Evolutionary conservation across 2,797 vertebrate species (phyloP).

Genomic region (Emydoidea blandingii): DNA sequence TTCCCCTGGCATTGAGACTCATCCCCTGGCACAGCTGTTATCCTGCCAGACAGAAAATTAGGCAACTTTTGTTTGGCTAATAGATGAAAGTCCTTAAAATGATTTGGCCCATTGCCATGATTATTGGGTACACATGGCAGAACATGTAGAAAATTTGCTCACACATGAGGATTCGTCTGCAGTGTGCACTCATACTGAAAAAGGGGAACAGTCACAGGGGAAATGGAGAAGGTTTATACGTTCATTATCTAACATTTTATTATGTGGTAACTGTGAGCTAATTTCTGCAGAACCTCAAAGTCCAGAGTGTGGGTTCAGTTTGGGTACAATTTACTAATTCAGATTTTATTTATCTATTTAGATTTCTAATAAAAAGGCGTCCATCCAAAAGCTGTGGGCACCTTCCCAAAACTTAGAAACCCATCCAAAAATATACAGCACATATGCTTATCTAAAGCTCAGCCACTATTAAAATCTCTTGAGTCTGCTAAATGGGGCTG

Average conservation of each 20-base stretch:
- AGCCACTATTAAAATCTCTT: neutral
- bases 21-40: constrained; percentile 59
- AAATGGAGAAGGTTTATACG: neutral
- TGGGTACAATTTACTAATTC: neutral
- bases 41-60: constrained; percentile 72
- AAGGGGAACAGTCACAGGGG: constrained; percentile 14
- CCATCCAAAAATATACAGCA: neutral
- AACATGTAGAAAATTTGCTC: constrained; percentile 23
- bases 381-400: neutral
- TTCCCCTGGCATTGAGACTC: constrained; percentile 31
- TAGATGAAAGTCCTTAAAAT: constrained; percentile 49
- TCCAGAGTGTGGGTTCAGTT: neutral
- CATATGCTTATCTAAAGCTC: neutral
- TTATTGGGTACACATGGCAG: constrained; percentile 30
- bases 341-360: neutral
- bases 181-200: neutral
- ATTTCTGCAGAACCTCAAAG: neutral
- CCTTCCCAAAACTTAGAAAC: neutral
- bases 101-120: constrained; percentile 34
- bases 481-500: neutral
- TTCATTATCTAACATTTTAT: neutral
- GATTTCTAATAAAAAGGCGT: neutral
- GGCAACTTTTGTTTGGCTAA: constrained; percentile 65
- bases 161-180: constrained; percentile 24
- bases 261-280: neutral